Evolutionary conservation across 2,888 invertebrate genomes (phyloP), one percentile per base, ranked within the genome.

Genomic region (Callyntrura guangdongensis): DNA sequence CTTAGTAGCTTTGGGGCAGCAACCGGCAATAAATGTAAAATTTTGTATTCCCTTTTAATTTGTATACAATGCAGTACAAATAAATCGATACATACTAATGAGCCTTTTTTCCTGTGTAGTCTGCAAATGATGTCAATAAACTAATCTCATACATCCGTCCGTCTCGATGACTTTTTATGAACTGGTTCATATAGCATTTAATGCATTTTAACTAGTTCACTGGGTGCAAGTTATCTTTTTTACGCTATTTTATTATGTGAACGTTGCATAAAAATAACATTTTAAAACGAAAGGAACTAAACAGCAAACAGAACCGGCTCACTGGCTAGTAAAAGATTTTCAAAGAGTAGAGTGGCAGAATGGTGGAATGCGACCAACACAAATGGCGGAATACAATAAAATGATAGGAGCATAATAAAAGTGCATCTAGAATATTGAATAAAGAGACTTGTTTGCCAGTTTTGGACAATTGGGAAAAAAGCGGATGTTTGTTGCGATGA

Each of bases 141-240:
- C 81, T 81, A 81, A 81, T 81, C 81, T 85, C 56, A 85, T 69
- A 49, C 85, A 56, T 85, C 53, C 22, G 27, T 85, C 72, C 36
- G 85, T 72, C n/a, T n/a, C 83, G 45, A 83, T 67, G 53, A 4
- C 20, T 45, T 72, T 69, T 53, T 84, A 53, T 53, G 69, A 85
- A 85, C 85, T 72, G 85, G 85, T 85, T 85, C 49, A 61, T 69
- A 72, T 85, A n/a, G 69, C 36, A 85, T 72, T 85, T 85, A 72
- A 81, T 69, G 72, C 27, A 85, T 67, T 61, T 53, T 72, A 85
- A 85, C 69, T 85, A 85, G 85, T 53, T 69, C 69, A 67, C 72
- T 85, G 67, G 67, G 83, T 84, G 53, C 85, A 85, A 69, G 36
- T 36, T 72, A 53, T 53, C 61, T 81, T 81, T 20, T 59, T 59